Base-by-base conservation (phyloP, 2,888 invertebrate genomes). In the Cheilosia vernalis region DNA sequence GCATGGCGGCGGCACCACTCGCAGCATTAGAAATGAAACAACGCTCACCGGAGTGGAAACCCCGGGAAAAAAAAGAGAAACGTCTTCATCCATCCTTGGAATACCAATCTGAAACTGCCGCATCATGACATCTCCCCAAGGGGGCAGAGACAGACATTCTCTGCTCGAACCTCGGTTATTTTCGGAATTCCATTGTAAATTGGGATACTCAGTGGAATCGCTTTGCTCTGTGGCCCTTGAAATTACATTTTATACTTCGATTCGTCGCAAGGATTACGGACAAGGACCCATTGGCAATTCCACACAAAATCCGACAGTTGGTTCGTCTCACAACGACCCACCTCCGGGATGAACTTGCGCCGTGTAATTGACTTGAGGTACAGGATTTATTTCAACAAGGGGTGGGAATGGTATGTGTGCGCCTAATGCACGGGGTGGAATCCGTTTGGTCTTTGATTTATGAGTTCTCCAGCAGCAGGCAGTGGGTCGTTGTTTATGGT, bases 251-350 rank as follows among this genome's bases (percentile, higher is more conserved):
- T 58, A 33, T 76, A 70, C 60, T 27, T 19, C 24, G 49, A 85
- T 85, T 80, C 80, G 84, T 80, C 44, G 70, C 76, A 81, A 85
- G 84, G 80, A 85, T 85, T 85, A 85, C 70, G 76, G 76, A 84
- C 55, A 85, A 76, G 76, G 76, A 79, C 60, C 60, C 51, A 58
- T 40, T n/a, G 27, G 42, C 78, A 78, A 78, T 37, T 37, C 37
- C 37, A 37, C 4, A 13, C 37, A 37, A 37, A 37, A 37, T 55
- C 69, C 70, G 72, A 73, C 80, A 80, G 79, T 79, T 79, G 79
- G 79, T 79, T 79, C 72, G 24, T 66, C 53, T 79, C 80, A 80
- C 27, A 79, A 58, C 49, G 30, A 21, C 19, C 53, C 42, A 7
- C 5, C 42, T 30, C 7, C 30, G 27, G 37, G 55, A 67, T 42